Evolutionary conservation across 1,140 invertebrate species (phyloP).

Genomic region (Pachypsylla venusta): DNA sequence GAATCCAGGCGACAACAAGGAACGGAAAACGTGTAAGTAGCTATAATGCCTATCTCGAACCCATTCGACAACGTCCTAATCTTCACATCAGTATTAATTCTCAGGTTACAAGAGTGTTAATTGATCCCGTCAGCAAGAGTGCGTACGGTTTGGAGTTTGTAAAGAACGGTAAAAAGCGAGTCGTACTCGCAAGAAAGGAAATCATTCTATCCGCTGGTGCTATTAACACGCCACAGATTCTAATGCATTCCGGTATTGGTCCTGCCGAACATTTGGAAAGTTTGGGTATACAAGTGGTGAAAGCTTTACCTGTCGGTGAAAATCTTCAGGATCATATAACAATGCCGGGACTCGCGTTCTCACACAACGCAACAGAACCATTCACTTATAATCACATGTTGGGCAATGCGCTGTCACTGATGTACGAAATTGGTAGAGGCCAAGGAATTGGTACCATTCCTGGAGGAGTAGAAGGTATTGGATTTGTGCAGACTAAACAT

Average conservation of each 20-base stretch:
- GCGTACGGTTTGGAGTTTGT: slow-evolving; percentile 47
- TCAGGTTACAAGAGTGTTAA: slow-evolving; percentile 48
- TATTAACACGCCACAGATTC: slow-evolving; percentile 41
- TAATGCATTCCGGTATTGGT: slow-evolving; percentile 53
- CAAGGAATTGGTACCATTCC: slow-evolving; percentile 34
- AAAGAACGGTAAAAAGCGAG: slow-evolving; percentile 26
- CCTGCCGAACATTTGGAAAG: slow-evolving; percentile 36
- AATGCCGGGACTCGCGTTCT: slow-evolving; percentile 46
- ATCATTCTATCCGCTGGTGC: slow-evolving; percentile 43
- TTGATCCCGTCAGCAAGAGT: slow-evolving; percentile 45
- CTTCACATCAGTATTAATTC: slow-evolving; percentile 41
- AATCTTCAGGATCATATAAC: slow-evolving; percentile 66
- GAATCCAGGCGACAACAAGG: slow-evolving; percentile 32
- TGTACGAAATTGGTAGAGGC: slow-evolving; percentile 49
- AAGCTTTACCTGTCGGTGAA: slow-evolving; percentile 56
- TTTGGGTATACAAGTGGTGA: slow-evolving; percentile 36
- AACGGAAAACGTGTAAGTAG: slow-evolving; percentile 38
- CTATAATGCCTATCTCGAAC: slow-evolving; percentile 38
- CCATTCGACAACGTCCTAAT: slow-evolving; percentile 42
- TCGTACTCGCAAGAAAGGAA: slow-evolving; percentile 37
- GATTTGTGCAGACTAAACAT: slow-evolving; percentile 42
- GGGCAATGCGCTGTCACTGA: slow-evolving; percentile 44
- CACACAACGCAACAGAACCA: slow-evolving; percentile 37
- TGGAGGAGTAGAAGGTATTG: slow-evolving; percentile 52
- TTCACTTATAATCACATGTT: slow-evolving; percentile 36